phyloP scores from a whole-genome alignment of 2,113 vertebrate species.

The Megaleporinus macrocephalus region DNA sequence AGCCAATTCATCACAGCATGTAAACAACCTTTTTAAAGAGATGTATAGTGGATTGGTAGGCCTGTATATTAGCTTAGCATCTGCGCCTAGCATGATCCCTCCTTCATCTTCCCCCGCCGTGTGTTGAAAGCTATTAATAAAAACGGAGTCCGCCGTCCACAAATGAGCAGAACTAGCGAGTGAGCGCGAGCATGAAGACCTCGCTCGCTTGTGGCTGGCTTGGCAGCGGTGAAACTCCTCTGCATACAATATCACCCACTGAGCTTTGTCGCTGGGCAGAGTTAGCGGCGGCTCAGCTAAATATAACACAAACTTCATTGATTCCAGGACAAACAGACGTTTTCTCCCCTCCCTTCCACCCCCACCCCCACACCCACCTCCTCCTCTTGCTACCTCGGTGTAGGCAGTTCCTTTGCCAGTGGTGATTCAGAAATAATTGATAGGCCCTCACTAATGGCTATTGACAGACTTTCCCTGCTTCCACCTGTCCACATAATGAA shows the following conservation, averaged over 20 bases:
- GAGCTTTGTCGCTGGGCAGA: conserved; percentile 41
- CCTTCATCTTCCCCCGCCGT: background rate
- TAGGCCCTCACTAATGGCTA: conserved; percentile 62
- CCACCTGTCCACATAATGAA: conserved; percentile 59
- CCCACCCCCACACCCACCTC: background rate
- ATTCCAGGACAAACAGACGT: conserved; percentile 21
- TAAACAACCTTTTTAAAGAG: background rate
- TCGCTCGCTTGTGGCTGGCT: background rate
- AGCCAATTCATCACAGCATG: background rate
- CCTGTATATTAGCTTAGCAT: background rate
- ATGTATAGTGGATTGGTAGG: too few species aligned
- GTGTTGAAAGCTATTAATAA: conserved; percentile 38
- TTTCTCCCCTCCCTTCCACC: conserved; percentile 1
- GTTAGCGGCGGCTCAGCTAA: conserved; percentile 31
- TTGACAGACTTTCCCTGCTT: conserved; percentile 63
- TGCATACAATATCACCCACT: conserved; percentile 22
- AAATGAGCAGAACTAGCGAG: background rate
- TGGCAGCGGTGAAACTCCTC: conserved; percentile 19
- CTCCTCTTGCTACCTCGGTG: conserved; percentile 29
- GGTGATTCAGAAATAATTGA: conserved; percentile 63
- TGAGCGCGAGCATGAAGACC: conserved; percentile 16
- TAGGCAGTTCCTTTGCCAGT: conserved; percentile 52
- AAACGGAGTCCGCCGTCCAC: background rate
- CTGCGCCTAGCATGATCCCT: background rate
- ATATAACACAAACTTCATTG: conserved; percentile 44